Evolutionary conservation across 2,797 vertebrate species (phyloP).

Genomic region (Notoglanidium macrostoma): DNA sequence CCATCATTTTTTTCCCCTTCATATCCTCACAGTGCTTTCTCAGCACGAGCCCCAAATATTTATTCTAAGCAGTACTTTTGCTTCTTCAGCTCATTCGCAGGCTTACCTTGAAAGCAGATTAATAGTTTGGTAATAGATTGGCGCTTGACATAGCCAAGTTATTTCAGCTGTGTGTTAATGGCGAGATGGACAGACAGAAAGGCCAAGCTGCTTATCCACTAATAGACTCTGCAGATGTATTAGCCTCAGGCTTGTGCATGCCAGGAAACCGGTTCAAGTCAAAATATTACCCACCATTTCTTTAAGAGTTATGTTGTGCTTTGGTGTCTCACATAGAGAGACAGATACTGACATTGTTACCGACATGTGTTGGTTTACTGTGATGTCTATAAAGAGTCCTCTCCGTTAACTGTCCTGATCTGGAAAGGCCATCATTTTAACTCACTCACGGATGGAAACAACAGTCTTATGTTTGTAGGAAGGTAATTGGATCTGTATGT

Average conservation of each 20-base stretch:
- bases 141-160: not conserved
- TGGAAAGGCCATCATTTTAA: not conserved
- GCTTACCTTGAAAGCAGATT: not conserved
- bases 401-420: not conserved
- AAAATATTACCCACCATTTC: not conserved
- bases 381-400: not conserved
- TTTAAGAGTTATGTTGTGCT: constrained; percentile 8
- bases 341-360: not conserved
- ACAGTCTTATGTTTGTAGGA: not conserved
- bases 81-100: not conserved
- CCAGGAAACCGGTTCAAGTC: not conserved
- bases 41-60: not conserved
- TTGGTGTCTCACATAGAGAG: not conserved
- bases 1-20: not conserved
- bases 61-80: not conserved
- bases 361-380: not conserved
- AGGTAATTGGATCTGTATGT: not conserved
- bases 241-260: not conserved
- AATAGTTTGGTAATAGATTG: not conserved
- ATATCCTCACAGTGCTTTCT: not conserved
- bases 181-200: constrained; percentile 8
- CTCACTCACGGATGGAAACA: not conserved
- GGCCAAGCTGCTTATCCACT: constrained; percentile 21
- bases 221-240: constrained; percentile 6
- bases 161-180: not conserved